Evolutionary conservation across 2,888 invertebrate genomes (phyloP).

Genomic region (Gasteruption jaculator): DNA sequence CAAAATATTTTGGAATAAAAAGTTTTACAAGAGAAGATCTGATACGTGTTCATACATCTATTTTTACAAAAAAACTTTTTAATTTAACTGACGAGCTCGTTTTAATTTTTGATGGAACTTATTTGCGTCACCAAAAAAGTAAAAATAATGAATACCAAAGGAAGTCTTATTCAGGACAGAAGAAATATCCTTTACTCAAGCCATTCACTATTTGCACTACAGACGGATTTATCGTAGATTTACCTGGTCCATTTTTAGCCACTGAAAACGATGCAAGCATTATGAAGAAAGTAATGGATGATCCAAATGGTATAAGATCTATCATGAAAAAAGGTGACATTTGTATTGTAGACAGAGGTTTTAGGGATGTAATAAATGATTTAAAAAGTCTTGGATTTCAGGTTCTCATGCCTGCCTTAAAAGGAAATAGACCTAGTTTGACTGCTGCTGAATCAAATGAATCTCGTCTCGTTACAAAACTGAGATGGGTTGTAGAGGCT

Average conservation of each 20-base stretch:
- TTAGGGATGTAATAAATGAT: conserved; percentile 23
- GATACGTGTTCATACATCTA: conserved; percentile 15
- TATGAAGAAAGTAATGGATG: conserved; percentile 18
- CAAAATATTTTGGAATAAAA: conserved; percentile 8
- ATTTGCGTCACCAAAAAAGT: conserved; percentile 13
- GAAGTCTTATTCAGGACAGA: conserved; percentile 19
- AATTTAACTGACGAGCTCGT: conserved; percentile 5
- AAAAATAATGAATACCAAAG: conserved; percentile 10
- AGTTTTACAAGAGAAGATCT: conserved; percentile 10
- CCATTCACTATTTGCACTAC: conserved; percentile 27
- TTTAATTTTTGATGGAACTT: conserved; percentile 14
- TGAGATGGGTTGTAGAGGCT: conserved; percentile 23
- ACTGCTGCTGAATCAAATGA: conserved; percentile 23
- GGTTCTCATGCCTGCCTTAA: conserved; percentile 31
- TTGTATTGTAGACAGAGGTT: conserved; percentile 29
- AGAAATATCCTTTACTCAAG: conserved; percentile 24
- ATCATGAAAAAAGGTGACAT: conserved; percentile 22
- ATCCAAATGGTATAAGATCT: conserved; percentile 18
- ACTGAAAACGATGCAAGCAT: conserved; percentile 27
- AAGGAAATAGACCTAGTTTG: conserved; percentile 24
- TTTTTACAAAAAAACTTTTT: conserved; percentile 5
- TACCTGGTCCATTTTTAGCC: conserved; percentile 20
- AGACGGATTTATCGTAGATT: conserved; percentile 25
- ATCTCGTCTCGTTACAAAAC: conserved; percentile 25
- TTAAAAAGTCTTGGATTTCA: conserved; percentile 19